Percentiles rank a stretch among this genome's conserved stretches.
phyloP scores from a whole-genome alignment of 2,888 invertebrate species.

The Thera britannica region DNA sequence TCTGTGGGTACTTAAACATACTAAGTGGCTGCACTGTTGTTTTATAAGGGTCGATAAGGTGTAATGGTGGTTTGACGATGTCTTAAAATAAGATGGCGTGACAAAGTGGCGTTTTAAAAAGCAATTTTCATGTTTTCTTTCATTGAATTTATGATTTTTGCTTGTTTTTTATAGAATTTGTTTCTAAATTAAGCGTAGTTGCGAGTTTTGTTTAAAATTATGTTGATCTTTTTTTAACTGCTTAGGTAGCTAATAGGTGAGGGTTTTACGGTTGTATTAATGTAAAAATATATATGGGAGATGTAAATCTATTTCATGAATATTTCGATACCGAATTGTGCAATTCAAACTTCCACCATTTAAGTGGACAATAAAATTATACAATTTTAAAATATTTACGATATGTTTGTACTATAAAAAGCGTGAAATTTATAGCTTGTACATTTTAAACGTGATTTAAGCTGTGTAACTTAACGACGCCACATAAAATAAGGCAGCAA shows the following conservation, averaged over 20 bases:
- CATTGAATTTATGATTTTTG: slow-evolving; percentile 3
- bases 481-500: slow-evolving; percentile 34
- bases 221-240: not conserved
- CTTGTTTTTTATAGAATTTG: not conserved
- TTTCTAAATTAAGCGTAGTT: not conserved
- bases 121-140: slow-evolving; percentile 19
- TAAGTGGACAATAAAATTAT: slow-evolving; percentile 30
- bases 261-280: slow-evolving; percentile 1
- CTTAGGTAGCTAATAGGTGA: not conserved
- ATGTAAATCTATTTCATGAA: slow-evolving; percentile 7
- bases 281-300: not conserved
- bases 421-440: slow-evolving; percentile 35
- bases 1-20: slow-evolving; percentile 26
- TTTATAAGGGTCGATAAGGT: slow-evolving; percentile 50
- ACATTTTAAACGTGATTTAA: slow-evolving; percentile 36
- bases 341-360: slow-evolving; percentile 12
- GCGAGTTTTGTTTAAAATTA: not conserved
- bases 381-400: slow-evolving; percentile 31
- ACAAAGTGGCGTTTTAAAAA: slow-evolving; percentile 33
- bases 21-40: slow-evolving; percentile 50
- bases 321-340: slow-evolving; percentile 16
- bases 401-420: slow-evolving; percentile 33
- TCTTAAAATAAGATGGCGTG: slow-evolving; percentile 46
- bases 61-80: slow-evolving; percentile 47
- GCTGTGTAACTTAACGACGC: slow-evolving; percentile 34